Percentiles rank a stretch among this genome's conserved stretches.
Conservation (phyloP, 2,888 invertebrate genomes). For the Villa cingulata region DNA sequence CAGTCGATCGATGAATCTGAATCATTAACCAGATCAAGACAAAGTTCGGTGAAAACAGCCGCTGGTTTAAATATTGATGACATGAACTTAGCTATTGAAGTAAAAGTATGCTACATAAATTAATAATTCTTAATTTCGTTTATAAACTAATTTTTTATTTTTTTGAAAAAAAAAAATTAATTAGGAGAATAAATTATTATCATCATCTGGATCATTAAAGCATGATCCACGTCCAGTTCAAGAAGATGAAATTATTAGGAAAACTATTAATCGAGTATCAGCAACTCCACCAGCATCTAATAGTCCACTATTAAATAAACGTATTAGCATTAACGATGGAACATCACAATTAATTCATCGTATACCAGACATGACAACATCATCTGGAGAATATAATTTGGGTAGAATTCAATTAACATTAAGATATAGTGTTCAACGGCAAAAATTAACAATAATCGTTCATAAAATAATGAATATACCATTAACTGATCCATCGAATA, state of each 20-base stretch:
- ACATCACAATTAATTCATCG: constrained; percentile 43
- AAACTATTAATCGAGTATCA: constrained; percentile 17
- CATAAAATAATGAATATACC: constrained; percentile 84
- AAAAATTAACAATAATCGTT: constrained; percentile 68
- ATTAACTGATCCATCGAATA: constrained; percentile 62
- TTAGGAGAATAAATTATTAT: neutral
- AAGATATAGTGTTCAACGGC: constrained; percentile 69
- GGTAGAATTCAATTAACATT: constrained; percentile 75
- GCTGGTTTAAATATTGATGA: constrained; percentile 1
- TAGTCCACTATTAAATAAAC: constrained; percentile 40
- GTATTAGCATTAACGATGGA: too few relatives aligned
- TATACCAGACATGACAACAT: constrained; percentile 44
- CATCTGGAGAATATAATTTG: constrained; percentile 58
- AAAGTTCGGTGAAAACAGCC: constrained; percentile 21
- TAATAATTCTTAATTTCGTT: neutral
- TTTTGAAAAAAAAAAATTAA: neutral
- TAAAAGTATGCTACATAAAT: neutral
- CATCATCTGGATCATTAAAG: neutral
- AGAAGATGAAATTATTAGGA: constrained; percentile 17
- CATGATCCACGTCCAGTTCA: constrained; percentile 18
- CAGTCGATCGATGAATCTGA: constrained; percentile 15
- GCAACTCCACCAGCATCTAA: constrained; percentile 20
- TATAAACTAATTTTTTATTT: neutral
- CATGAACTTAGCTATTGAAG: neutral
- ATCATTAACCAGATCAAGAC: constrained; percentile 19